Evolutionary conservation across 2,113 vertebrate genomes (phyloP), one percentile per base, ranked within the genome.

Genomic region (Cynoglossus semilaevis): DNA sequence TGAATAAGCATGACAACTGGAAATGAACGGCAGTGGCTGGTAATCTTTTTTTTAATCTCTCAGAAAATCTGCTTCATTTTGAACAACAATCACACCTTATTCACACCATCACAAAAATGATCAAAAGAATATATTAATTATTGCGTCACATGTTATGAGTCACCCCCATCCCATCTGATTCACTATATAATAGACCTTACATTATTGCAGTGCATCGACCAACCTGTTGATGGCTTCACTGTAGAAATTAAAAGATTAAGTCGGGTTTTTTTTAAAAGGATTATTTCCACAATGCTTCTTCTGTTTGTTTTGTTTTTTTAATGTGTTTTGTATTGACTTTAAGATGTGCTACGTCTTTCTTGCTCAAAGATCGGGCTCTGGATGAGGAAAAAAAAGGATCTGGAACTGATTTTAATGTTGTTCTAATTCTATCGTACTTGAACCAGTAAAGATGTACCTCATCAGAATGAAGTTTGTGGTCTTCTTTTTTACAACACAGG

Each of bases 391-490:
- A 62, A 42, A 18, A 22, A 14, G 41, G 14, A 47, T 37, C 14
- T 41, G 5, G 41, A 47, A 19, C 56, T 65, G 42, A 35, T 22
- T 58, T 29, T 4, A 29, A 29, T 2, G 38, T 9, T 35, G 43
- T 41, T 60, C 43, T 74, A 67, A 67, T 34, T 62, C 40, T 14
- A 51, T 59, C 63, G 36, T 45, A 35, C 76, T 73, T 79, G 75
- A 81, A 88, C 22, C 22, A 29, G 85, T 88, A 88, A 86, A 86
- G 72, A 63, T 80, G 74, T 80, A 72, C 59, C 61, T 70, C 67
- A 66, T 51, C 11, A 8, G 35, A 34, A 75, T 3, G 17, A 36
- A 9, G 16, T 59, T 5, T 15, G 36, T 51, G 22, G 49, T 41
- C 4, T 9, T 41, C 4, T 41, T 13, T 41, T 41, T 29, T 29